Evolutionary conservation across 2,797 vertebrate genomes (phyloP).

Genomic region (Macrochelys suwanniensis): DNA sequence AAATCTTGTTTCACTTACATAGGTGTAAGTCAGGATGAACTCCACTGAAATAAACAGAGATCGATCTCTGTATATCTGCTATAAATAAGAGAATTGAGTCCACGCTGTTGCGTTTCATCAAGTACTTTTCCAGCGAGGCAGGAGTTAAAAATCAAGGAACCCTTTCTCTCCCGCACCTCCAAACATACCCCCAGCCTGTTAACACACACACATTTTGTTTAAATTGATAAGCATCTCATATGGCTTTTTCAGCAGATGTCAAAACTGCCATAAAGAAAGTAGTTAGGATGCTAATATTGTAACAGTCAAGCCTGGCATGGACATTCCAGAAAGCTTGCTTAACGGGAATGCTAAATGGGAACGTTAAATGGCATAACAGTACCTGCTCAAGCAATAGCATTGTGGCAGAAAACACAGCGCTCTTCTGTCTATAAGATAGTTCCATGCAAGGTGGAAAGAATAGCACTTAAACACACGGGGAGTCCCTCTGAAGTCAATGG

Average conservation of each 20-base stretch:
- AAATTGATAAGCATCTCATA: constrained; percentile 29
- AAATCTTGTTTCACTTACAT: background rate
- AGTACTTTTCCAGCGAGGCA: background rate
- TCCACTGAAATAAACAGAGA: background rate
- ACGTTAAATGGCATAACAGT: constrained; percentile 3
- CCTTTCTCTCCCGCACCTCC: rapidly evolving
- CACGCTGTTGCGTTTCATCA: background rate
- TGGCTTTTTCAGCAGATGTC: constrained; percentile 21
- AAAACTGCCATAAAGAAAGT: background rate
- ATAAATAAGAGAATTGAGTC: background rate
- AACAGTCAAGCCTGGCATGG: background rate
- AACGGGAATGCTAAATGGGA: background rate
- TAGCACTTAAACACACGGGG: background rate
- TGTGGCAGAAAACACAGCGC: background rate
- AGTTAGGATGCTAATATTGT: constrained; percentile 35
- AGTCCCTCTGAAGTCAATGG: background rate
- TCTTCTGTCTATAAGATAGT: background rate
- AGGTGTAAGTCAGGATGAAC: background rate
- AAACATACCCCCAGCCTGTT: constrained; percentile 8
- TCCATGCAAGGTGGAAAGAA: background rate
- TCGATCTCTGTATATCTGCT: background rate
- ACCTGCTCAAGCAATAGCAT: background rate
- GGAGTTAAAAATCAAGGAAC: background rate
- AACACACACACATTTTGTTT: background rate
- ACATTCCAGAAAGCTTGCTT: constrained; percentile 49